Percentiles rank a stretch among this genome's conserved stretches.
These are phyloP conservation scores for Busseola fusca DNA, from an alignment of 2,888 invertebrate species.

Conservation along the genomic window DNA sequence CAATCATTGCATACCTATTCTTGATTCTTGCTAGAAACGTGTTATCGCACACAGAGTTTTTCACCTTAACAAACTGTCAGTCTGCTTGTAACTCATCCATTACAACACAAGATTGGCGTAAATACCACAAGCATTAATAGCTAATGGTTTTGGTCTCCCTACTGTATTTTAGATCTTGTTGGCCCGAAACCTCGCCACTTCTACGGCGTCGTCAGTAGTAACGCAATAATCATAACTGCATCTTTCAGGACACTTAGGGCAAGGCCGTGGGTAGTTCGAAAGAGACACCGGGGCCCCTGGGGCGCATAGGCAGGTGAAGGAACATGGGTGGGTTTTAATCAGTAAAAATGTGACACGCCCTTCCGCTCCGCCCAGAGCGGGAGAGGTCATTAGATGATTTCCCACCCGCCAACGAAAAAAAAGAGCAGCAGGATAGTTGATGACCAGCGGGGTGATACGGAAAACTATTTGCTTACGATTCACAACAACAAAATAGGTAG, in stretches of 20 bases:
- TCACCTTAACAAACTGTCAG: conserved; percentile 9
- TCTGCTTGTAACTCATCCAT: not conserved
- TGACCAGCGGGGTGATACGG: no score
- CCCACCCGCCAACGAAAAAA: no score
- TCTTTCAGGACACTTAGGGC: not conserved
- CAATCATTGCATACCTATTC: not conserved
- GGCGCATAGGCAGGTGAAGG: no score
- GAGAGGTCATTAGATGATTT: no score
- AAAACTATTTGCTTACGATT: no score
- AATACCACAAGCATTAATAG: conserved; percentile 40
- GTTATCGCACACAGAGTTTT: not conserved
- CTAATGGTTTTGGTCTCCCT: conserved; percentile 17
- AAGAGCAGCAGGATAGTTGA: not conserved
- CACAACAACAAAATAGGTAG: not conserved
- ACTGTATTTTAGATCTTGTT: not conserved
- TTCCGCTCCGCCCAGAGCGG: no score
- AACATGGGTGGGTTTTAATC: no score
- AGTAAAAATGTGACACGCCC: no score
- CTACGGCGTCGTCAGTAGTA: not conserved
- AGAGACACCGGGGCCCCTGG: no score
- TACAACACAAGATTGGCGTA: conserved; percentile 15
- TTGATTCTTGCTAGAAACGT: conserved; percentile 6
- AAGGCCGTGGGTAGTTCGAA: no score
- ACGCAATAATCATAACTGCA: not conserved
- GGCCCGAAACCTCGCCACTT: not conserved